phyloP scores from a whole-genome alignment of 1,140 invertebrate genomes.

The Trypoxylus dichotomus region DNA sequence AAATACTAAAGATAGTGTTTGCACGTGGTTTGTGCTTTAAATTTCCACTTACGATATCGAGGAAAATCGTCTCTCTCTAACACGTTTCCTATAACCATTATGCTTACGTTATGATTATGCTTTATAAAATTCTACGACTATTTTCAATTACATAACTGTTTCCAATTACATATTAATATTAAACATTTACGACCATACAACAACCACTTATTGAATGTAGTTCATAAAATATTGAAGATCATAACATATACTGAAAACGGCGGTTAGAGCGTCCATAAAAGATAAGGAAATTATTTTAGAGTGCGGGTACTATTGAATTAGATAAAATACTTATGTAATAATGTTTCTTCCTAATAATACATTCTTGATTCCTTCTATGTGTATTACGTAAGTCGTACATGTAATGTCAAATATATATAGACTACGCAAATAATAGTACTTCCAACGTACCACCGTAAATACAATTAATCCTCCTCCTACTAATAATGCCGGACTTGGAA shows the following conservation, averaged over 20 bases:
- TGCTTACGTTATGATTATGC: neutral
- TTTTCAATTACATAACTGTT: neutral
- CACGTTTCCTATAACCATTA: neutral
- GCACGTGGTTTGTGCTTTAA: too few relatives aligned
- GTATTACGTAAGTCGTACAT: conserved; percentile 14
- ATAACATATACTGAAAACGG: neutral
- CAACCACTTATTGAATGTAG: conserved; percentile 16
- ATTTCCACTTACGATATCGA: too few relatives aligned
- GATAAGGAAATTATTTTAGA: conserved; percentile 26
- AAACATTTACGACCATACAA: neutral
- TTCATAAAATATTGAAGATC: neutral
- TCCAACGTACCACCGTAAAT: neutral
- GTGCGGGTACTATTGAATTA: conserved; percentile 22
- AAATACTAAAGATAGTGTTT: too few relatives aligned
- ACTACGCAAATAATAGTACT: conserved; percentile 7
- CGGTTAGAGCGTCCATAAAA: neutral
- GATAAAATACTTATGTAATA: conserved; percentile 23
- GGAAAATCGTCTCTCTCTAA: too few relatives aligned
- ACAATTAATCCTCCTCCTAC: conserved; percentile 7
- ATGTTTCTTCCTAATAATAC: conserved; percentile 13
- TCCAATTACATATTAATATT: conserved; percentile 14
- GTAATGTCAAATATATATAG: conserved; percentile 4
- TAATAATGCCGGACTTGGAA: neutral
- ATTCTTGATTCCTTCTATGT: neutral
- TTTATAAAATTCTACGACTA: neutral